Conservation (phyloP, 2,888 invertebrate genomes). For the Coelinius sp. region DNA sequence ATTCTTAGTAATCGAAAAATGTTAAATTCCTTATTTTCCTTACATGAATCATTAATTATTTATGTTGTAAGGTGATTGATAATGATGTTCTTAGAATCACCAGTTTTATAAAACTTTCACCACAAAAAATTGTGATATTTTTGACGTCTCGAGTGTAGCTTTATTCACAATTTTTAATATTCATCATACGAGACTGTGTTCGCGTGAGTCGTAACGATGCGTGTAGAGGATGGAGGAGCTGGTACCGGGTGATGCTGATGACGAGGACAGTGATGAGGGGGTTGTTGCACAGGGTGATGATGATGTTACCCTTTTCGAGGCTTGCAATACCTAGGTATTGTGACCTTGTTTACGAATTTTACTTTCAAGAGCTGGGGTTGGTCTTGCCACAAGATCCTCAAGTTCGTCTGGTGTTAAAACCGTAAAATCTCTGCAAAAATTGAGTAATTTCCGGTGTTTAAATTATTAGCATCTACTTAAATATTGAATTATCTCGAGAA, state of each 20-base stretch:
- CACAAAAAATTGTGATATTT: not conserved
- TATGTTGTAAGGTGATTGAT: not conserved
- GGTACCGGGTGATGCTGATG: conserved; percentile 64
- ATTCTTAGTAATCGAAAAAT: too few species aligned
- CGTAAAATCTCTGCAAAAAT: conserved; percentile 61
- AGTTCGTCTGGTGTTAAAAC: conserved; percentile 75
- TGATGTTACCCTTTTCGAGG: conserved; percentile 64
- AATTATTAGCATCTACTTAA: too few species aligned
- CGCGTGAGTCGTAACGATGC: conserved; percentile 66
- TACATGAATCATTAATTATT: not conserved
- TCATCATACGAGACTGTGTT: conserved; percentile 65
- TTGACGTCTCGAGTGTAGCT: not conserved
- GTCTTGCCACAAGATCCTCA: conserved; percentile 74
- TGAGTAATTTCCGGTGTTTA: too few species aligned
- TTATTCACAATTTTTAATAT: not conserved
- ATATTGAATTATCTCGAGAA: not conserved
- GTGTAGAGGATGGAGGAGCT: conserved; percentile 66
- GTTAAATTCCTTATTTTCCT: not conserved
- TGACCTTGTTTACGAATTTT: conserved; percentile 69
- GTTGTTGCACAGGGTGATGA: conserved; percentile 63
- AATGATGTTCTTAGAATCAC: not conserved
- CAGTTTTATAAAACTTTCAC: not conserved
- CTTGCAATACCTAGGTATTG: conserved; percentile 65
- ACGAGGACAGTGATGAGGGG: conserved; percentile 63
- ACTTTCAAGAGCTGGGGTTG: conserved; percentile 70